Conservation (phyloP, 1,140 invertebrate genomes). For the Chironomus striatipennis region DNA sequence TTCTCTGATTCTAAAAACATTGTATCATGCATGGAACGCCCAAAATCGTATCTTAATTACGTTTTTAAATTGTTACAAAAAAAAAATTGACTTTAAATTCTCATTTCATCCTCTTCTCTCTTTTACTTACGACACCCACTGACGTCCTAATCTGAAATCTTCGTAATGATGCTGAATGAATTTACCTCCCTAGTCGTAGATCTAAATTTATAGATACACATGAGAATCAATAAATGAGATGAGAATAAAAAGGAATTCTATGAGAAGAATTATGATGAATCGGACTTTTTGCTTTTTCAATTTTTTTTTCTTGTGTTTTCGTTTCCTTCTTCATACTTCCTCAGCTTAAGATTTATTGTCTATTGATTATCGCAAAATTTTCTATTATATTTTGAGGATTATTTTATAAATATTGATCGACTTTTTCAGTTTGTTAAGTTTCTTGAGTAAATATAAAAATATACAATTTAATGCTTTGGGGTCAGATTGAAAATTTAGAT, state of each 20-base stretch:
- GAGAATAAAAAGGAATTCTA: neutral
- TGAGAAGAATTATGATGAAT: slow-evolving; percentile 14
- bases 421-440: too few species aligned
- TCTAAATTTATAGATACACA: neutral
- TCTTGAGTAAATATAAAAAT: too few species aligned
- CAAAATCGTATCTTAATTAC: neutral
- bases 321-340: neutral
- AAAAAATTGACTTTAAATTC: neutral
- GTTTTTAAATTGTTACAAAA: neutral
- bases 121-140: neutral
- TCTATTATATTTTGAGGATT: too few species aligned
- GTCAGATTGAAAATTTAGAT: too few species aligned
- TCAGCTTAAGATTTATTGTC: neutral
- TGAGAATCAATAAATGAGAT: slow-evolving; percentile 8
- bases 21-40: neutral
- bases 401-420: too few species aligned
- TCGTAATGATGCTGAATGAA: neutral
- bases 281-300: neutral
- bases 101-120: neutral
- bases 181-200: neutral
- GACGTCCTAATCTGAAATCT: slow-evolving; percentile 11
- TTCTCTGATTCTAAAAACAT: neutral
- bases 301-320: neutral
- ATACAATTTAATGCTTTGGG: too few species aligned
- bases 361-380: neutral